A percentile compares a stretch with the other conserved stretches of the same genome.
phyloP scores from a whole-genome alignment of 2,113 vertebrate species.

The cat (Felis catus) region DNA sequence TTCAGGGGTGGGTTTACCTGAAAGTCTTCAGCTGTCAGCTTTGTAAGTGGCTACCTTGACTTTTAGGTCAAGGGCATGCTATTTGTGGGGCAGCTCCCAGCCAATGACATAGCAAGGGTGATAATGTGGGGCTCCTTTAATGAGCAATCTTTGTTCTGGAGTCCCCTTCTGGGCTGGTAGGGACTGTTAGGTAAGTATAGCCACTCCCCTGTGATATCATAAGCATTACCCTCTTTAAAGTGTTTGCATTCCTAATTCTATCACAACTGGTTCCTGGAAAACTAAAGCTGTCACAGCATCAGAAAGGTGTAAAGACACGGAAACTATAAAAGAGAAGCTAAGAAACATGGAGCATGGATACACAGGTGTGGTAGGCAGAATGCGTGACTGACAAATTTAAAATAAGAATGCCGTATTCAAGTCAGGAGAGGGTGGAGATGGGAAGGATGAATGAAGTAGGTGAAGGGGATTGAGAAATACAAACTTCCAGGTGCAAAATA shows the following conservation, averaged over 20 bases:
- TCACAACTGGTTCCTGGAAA: background rate
- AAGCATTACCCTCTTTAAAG: background rate
- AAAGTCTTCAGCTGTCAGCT: background rate
- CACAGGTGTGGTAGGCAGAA: background rate
- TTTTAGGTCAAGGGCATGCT: background rate
- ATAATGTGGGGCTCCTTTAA: background rate
- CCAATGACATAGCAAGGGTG: background rate
- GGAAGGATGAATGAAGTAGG: background rate
- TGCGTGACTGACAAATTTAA: background rate
- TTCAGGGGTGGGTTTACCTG: too few relatives aligned
- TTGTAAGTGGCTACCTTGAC: background rate
- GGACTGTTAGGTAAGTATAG: background rate
- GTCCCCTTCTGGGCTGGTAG: background rate
- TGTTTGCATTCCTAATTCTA: background rate
- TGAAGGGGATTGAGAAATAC: background rate
- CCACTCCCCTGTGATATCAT: background rate
- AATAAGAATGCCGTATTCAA: background rate
- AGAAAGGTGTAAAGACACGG: background rate
- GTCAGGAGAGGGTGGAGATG: background rate
- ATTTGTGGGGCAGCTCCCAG: background rate
- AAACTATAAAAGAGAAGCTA: background rate
- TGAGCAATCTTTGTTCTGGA: background rate
- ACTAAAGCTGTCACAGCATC: background rate
- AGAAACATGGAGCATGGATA: background rate
- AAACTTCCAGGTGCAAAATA: background rate